Base-by-base conservation (phyloP, 2,113 vertebrate species). In the Theristicus caerulescens region DNA sequence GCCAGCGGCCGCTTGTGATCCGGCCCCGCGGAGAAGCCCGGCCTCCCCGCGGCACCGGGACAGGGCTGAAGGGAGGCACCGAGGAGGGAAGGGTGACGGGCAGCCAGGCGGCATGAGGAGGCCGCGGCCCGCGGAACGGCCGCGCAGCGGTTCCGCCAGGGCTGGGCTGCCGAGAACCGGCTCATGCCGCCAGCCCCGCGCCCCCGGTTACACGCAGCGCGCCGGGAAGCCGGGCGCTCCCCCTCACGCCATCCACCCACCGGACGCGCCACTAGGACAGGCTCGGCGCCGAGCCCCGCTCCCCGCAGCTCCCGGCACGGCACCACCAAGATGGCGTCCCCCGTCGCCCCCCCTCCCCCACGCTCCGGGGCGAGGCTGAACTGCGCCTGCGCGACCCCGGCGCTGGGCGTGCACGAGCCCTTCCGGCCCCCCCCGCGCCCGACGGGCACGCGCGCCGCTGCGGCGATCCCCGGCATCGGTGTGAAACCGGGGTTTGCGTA, bases 281-380 rank as follows among this genome's bases (percentile, higher is more conserved):
- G 70, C 52, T 69, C 38, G 34, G 44, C 72, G 66, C 74, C 62
- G 74, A 88, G 81, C 90, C 85, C 58, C 71, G 21, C 59, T 49
- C 18, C 59, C 77, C 67, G 69, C 55, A 34, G 72, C 13, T 77
- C 92, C 82, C 54, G 40, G 86, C 38, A 24, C 96, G 15, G 88
- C 72, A 82, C 81, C 55, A 49, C 84, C 81, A 93, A 97, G 82
- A 97, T 97, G 96, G 96, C 96, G 96, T 27, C 59, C 49, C 21
- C 69, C 40, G 1, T 3, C 13, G 32, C 40, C 29, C 9, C 27
- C 84, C 83, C n/a, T n/a, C 89, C 65, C 38, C 21, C n/a, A 7
- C n/a, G 29, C 18, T n/a, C 24, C 1, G 44, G 7, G 62, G 10
- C 7, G 58, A 14, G 5, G 18, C 19, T 7, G 49, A 4, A 21